phyloP scores from a whole-genome alignment of 2,888 invertebrate genomes.

The Platycheirus albimanus region DNA sequence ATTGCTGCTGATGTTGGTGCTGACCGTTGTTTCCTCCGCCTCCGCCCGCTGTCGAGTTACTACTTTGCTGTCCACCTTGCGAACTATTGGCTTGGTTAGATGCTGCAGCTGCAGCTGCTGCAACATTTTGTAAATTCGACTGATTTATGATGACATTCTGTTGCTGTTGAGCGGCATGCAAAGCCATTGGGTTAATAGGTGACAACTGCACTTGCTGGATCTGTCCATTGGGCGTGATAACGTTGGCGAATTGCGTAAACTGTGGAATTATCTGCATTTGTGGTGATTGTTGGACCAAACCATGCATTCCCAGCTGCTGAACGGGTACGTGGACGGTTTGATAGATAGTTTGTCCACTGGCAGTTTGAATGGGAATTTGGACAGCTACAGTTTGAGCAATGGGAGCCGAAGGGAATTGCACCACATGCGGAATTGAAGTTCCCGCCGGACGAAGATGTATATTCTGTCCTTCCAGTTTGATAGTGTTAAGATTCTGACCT shows the following conservation, averaged over 20 bases:
- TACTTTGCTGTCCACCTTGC: conserved; percentile 36
- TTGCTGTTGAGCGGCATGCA: conserved; percentile 79
- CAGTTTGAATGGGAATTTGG: conserved; percentile 85
- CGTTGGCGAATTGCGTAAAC: conserved; percentile 91
- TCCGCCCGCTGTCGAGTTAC: conserved; percentile 22
- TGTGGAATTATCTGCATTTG: conserved; percentile 92
- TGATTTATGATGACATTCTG: conserved; percentile 81
- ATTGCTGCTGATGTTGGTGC: conserved; percentile 73
- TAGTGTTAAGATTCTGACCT: conserved; percentile 75
- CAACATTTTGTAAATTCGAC: conserved; percentile 78
- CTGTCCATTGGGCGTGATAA: conserved; percentile 94
- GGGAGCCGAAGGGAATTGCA: conserved; percentile 81
- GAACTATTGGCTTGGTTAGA: conserved; percentile 58
- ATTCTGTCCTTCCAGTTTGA: conserved; percentile 84
- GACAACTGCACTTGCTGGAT: conserved; percentile 95
- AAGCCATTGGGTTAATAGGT: conserved; percentile 84
- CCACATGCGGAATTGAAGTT: conserved; percentile 79
- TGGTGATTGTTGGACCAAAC: conserved; percentile 83
- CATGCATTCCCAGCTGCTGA: conserved; percentile 87
- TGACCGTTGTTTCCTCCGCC: conserved; percentile 54
- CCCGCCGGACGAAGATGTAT: conserved; percentile 86
- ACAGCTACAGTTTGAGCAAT: conserved; percentile 90
- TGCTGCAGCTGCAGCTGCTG: conserved; percentile 75
- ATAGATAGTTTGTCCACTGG: conserved; percentile 95
- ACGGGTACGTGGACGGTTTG: conserved; percentile 97